Evolutionary conservation across 2,888 invertebrate genomes (phyloP), one percentile per base, ranked within the genome.

Genomic region (Drosophila dives): DNA sequence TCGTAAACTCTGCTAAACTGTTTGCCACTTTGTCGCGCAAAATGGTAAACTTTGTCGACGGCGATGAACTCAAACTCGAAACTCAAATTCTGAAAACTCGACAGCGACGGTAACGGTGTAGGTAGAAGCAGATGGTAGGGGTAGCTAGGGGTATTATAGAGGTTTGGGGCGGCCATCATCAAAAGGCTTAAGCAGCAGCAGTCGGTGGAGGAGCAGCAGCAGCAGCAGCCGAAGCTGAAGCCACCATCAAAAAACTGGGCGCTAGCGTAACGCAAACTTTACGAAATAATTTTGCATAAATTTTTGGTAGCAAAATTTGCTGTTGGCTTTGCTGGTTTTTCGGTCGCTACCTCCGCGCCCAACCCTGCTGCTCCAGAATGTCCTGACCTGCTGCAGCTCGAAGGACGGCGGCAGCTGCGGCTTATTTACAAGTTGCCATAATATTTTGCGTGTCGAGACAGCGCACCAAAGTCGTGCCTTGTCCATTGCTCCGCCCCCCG

Each of bases 271-370:
- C 77, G 70, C 83, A 86, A 86, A 87, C 83, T 86, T 89, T 89
- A 86, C 80, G 73, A 89, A 87, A 91, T 90, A 91, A 90, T 90
- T 91, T 90, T 91, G 91, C 90, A 90, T 90, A 90, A 86, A 90
- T 90, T 91, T 91, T 83, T 56, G 56, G 75, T 75, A 73, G 72
- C 45, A 77, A 90, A 90, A 89, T 87, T 86, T 84, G 83, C 84
- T 86, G 76, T 89, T 90, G 87, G 83, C 77, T 83, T 77, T 83
- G 64, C 86, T 70, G 77, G 75, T 72, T 77, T 73, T 80, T 61
- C 49, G 60, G 48, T 11, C 33, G 38, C 38, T 29, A 42, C 29
- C 51, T 40, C 50, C 66, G 62, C 60, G 49, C 65, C 63, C 58
- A 56, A 34, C 67, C 65, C 61, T n/a, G 45, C 59, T 42, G 49